Evolutionary conservation across 2,797 vertebrate genomes (phyloP), one percentile per base, ranked within the genome.

Genomic region (Rhadinocentrus ornatus): DNA sequence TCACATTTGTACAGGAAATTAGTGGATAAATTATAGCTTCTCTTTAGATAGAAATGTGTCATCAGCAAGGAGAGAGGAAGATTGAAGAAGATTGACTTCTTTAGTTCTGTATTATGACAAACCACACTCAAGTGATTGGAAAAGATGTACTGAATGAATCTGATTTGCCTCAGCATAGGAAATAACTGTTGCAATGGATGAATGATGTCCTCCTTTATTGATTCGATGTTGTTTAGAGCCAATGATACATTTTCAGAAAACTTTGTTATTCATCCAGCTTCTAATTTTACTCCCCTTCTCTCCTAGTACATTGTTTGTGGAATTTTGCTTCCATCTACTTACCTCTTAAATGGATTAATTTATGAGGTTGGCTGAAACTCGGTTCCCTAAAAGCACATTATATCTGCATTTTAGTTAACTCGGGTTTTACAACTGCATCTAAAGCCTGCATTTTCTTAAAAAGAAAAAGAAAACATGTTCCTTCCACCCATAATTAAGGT

Each of bases 111-210:
- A 24, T 10, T 29, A 1, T 69, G 9, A 35, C n/a, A 63, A 60
- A 69, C 18, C 31, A 61, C 8, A 39, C 52, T 59, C 13, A 61
- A 12, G n/a, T 81, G 46, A 37, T 29, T 73, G 54, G 55, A 52
- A 78, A 74, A 60, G 37, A 39, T 68, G 24, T 55, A 59, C 18
- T 29, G 11, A 57, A 32, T 53, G 46, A 62, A 37, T 18, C 27
- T 56, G 27, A 77, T 84, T 90, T 89, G 58, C 69, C 54, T 66
- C 63, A 62, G 75, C 72, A 63, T 88, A 82, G 82, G 71, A 48
- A 77, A 37, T 66, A 69, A 76, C 61, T 87, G 32, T 84, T 48
- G 20, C 55, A 63, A 32, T 32, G 52, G 69, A 78, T 88, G 64
- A 76, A 76, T 69, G 66, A 35, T 81, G 75, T 70, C 39, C 53